A percentile compares a stretch with the other conserved stretches of the same genome.
phyloP scores from a whole-genome alignment of 1,140 invertebrate genomes.

The Heliconius hewitsoni region DNA sequence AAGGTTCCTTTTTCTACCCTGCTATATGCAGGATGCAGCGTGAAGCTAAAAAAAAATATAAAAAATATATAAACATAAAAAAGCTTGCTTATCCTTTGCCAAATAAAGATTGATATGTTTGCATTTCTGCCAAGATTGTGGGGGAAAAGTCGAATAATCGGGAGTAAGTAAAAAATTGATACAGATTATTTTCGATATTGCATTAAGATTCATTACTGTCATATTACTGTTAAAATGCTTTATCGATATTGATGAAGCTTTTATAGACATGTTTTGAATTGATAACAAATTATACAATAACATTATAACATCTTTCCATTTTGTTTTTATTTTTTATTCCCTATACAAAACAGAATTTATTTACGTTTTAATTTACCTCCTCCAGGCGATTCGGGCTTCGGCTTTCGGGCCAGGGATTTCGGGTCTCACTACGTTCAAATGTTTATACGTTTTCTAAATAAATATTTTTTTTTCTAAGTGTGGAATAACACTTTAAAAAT shows the following conservation, averaged over 20 bases:
- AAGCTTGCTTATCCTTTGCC: background rate
- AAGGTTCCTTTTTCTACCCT: background rate
- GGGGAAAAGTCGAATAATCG: background rate
- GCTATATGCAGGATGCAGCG: too few relatives aligned
- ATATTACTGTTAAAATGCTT: background rate
- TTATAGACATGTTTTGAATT: background rate
- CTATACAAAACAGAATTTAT: background rate
- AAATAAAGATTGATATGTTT: slow-evolving; percentile 14
- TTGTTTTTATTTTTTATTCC: background rate
- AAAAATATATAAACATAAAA: background rate
- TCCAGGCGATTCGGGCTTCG: too few relatives aligned
- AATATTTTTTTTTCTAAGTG: too few relatives aligned
- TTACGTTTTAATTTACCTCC: too few relatives aligned
- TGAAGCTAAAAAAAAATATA: background rate
- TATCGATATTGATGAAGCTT: background rate
- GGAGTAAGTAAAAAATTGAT: background rate
- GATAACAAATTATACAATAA: too few relatives aligned
- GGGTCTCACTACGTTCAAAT: too few relatives aligned
- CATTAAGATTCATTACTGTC: background rate
- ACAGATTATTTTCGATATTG: background rate
- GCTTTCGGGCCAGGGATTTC: too few relatives aligned
- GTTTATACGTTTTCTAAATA: too few relatives aligned
- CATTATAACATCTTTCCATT: too few relatives aligned
- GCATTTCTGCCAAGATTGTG: slow-evolving; percentile 3
- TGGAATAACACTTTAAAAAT: too few relatives aligned